Evolutionary conservation across 2,113 vertebrate genomes (phyloP).

Genomic region (Hippocampus abdominalis): DNA sequence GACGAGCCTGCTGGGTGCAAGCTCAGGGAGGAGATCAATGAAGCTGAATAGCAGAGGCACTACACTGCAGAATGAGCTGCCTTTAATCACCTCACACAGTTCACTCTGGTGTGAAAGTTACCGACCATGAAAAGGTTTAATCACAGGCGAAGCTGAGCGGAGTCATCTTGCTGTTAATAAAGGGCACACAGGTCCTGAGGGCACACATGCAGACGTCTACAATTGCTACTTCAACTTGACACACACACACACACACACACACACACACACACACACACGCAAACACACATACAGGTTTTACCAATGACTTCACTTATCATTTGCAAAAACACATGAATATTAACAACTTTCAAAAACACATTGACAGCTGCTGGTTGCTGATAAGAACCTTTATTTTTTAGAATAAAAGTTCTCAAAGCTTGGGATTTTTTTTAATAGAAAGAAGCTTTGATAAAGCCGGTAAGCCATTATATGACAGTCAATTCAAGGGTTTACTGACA

Average conservation of each 20-base stretch:
- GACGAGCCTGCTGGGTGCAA: slow-evolving; percentile 34
- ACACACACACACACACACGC: not conserved
- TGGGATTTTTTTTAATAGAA: slow-evolving; percentile 13
- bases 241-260: not conserved
- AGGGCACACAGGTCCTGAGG: slow-evolving; percentile 29
- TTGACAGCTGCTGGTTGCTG: slow-evolving; percentile 2
- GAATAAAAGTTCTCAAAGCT: slow-evolving; percentile 5
- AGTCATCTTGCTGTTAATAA: slow-evolving; percentile 58
- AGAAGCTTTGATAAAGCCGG: slow-evolving; percentile 12
- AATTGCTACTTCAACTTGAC: slow-evolving; percentile 7
- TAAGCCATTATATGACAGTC: slow-evolving; percentile 22
- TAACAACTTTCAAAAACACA: not conserved
- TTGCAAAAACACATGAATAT: not conserved
- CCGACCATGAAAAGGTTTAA: slow-evolving; percentile 59
- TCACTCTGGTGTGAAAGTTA: slow-evolving; percentile 60
- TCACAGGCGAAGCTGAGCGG: slow-evolving; percentile 54
- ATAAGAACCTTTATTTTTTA: slow-evolving; percentile 3
- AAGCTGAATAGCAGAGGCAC: slow-evolving; percentile 54
- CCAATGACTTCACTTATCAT: not conserved
- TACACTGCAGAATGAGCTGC: slow-evolving; percentile 58
- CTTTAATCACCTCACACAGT: slow-evolving; percentile 66
- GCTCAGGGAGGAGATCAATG: slow-evolving; percentile 59
- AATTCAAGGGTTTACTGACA: slow-evolving; percentile 25
- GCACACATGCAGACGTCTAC: slow-evolving; percentile 5
- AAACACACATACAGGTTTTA: not conserved